Percentiles rank a stretch among this genome's conserved stretches.
Evolutionary conservation across 1,140 invertebrate species (phyloP).

Genomic region (Aleiodes sp.): DNA sequence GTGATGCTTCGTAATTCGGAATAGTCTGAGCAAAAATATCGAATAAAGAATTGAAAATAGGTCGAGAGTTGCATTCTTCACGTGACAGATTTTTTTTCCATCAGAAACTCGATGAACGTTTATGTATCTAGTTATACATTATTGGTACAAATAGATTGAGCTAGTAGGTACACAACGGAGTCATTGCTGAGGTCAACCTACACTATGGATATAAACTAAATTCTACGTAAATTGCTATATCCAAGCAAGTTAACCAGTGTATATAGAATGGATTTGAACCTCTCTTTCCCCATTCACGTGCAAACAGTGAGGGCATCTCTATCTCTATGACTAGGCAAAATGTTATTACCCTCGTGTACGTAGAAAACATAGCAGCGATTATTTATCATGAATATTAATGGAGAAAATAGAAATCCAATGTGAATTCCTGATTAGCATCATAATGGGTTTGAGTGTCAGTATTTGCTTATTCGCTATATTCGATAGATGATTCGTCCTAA

Average conservation of each 20-base stretch:
- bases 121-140: not conserved
- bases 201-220: constrained; percentile 36
- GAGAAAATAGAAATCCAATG: not conserved
- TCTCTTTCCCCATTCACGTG: not conserved
- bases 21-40: too few relatives aligned
- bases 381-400: not conserved
- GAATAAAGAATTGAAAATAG: too few relatives aligned
- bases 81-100: too few relatives aligned
- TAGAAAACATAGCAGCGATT: not conserved
- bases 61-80: not conserved
- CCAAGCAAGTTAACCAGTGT: constrained; percentile 27
- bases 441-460: constrained; percentile 3
- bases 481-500: too few relatives aligned
- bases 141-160: not conserved
- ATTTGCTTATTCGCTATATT: too few relatives aligned
- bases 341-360: constrained; percentile 25
- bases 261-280: not conserved
- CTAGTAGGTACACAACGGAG: not conserved
- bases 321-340: not conserved
- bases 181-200: not conserved
- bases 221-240: constrained; percentile 39
- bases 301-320: not conserved
- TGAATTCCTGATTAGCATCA: constrained; percentile 30
- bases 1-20: too few relatives aligned
- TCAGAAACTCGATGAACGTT: not conserved